phyloP scores from a whole-genome alignment of 2,888 invertebrate species.

The Zygogramma bicolorata region DNA sequence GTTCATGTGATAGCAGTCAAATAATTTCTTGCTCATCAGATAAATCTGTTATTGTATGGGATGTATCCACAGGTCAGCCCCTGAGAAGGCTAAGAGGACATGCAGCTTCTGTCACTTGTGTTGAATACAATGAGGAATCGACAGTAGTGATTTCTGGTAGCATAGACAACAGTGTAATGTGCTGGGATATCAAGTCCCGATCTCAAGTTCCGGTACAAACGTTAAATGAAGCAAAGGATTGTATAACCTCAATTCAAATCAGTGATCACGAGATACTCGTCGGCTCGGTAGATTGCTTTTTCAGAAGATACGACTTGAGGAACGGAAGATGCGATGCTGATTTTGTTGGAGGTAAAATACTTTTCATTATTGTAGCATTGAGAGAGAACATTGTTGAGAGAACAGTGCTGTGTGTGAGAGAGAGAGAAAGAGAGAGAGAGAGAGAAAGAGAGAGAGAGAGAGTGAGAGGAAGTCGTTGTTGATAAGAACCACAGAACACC shows the following conservation, averaged over 20 bases:
- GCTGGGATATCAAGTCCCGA: slow-evolving; percentile 87
- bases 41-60: slow-evolving; percentile 95
- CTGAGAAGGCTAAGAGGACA: slow-evolving; percentile 88
- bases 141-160: slow-evolving; percentile 93
- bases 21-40: slow-evolving; percentile 92
- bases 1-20: slow-evolving; percentile 94
- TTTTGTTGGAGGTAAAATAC: slow-evolving; percentile 85
- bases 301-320: slow-evolving; percentile 91
- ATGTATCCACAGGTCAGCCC: slow-evolving; percentile 92
- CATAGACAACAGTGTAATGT: slow-evolving; percentile 91
- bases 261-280: slow-evolving; percentile 92
- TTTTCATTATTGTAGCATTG: too few species aligned
- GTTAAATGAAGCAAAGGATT: slow-evolving; percentile 94
- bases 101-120: slow-evolving; percentile 86
- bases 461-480: too few species aligned
- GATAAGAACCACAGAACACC: too few species aligned
- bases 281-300: slow-evolving; percentile 89
- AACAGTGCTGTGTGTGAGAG: too few species aligned
- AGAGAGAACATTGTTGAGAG: too few species aligned
- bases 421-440: too few species aligned
- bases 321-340: slow-evolving; percentile 86
- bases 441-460: too few species aligned
- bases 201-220: slow-evolving; percentile 81
- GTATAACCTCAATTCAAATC: slow-evolving; percentile 82
- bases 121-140: slow-evolving; percentile 96